phyloP scores from a whole-genome alignment of 1,140 invertebrate species.

The Leucophenga varia region DNA sequence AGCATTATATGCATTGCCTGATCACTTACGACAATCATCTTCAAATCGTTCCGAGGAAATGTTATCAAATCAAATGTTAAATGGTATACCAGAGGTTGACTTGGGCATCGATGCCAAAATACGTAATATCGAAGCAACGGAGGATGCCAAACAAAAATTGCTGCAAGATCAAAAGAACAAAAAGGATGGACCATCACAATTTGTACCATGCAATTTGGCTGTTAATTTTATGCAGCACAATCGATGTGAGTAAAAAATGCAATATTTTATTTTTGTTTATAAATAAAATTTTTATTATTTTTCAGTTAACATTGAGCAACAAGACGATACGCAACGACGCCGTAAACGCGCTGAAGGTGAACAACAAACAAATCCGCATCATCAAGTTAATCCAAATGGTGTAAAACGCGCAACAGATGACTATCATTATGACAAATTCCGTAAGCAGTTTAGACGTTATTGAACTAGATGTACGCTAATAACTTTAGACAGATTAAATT shows the following conservation, averaged over 20 bases:
- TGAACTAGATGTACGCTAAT: slow-evolving; percentile 52
- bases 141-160: slow-evolving; percentile 93
- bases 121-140: slow-evolving; percentile 95
- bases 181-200: slow-evolving; percentile 91
- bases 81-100: slow-evolving; percentile 99
- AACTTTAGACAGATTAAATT: too few relatives aligned
- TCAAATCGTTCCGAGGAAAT: slow-evolving; percentile 92
- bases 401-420: slow-evolving; percentile 87
- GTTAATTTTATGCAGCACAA: slow-evolving; percentile 98
- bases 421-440: slow-evolving; percentile 95
- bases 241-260: slow-evolving; percentile 67
- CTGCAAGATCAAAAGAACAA: slow-evolving; percentile 86
- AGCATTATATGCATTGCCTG: slow-evolving; percentile 80
- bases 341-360: slow-evolving; percentile 58
- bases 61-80: slow-evolving; percentile 99
- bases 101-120: slow-evolving; percentile 98
- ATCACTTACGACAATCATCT: slow-evolving; percentile 80
- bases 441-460: slow-evolving; percentile 92
- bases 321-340: slow-evolving; percentile 62
- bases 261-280: slow-evolving; percentile 19
- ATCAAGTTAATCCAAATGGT: slow-evolving; percentile 56
- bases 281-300: slow-evolving; percentile 32
- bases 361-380: slow-evolving; percentile 46
- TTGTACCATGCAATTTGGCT: slow-evolving; percentile 97
- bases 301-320: slow-evolving; percentile 80